Conservation (phyloP, 2,797 vertebrate genomes). For the Sebastes steindachneri region DNA sequence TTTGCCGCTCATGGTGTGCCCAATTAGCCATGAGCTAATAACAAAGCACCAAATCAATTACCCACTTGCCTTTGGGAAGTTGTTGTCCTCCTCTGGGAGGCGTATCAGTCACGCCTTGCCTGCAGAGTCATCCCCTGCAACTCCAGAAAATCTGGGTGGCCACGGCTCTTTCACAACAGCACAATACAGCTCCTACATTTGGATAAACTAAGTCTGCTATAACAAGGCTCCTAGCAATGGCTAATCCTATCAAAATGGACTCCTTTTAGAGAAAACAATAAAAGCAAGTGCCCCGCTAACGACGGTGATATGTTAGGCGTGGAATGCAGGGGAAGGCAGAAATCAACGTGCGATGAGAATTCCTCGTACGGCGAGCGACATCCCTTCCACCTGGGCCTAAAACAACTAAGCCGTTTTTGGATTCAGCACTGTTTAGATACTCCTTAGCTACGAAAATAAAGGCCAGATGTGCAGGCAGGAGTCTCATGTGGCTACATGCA, state of each 20-base stretch:
- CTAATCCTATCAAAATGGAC: conserved; percentile 88
- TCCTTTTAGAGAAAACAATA: conserved; percentile 81
- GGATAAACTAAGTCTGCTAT: conserved; percentile 82
- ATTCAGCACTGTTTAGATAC: conserved; percentile 80
- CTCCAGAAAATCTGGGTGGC: conserved; percentile 83
- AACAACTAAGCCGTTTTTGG: conserved; percentile 79
- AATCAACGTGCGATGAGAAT: conserved; percentile 66
- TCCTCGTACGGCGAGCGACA: conserved; percentile 57
- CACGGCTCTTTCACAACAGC: conserved; percentile 76
- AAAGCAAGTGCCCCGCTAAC: conserved; percentile 73
- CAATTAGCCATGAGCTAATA: conserved; percentile 74
- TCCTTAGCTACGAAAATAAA: conserved; percentile 84
- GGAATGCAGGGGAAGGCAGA: conserved; percentile 76
- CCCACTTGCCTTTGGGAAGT: conserved; percentile 76
- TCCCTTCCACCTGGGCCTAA: conserved; percentile 83
- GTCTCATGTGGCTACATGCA: conserved; percentile 83
- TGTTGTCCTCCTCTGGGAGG: conserved; percentile 74
- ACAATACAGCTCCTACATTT: conserved; percentile 80
- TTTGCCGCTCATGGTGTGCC: conserved; percentile 51
- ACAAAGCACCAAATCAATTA: conserved; percentile 79
- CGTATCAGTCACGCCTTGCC: conserved; percentile 73
- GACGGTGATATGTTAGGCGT: conserved; percentile 79
- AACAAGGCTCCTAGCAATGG: conserved; percentile 80
- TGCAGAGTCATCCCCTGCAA: conserved; percentile 68
- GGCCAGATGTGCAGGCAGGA: conserved; percentile 80